Base-by-base conservation (phyloP, 2,113 vertebrate species). In the Nerophis lumbriciformis region DNA sequence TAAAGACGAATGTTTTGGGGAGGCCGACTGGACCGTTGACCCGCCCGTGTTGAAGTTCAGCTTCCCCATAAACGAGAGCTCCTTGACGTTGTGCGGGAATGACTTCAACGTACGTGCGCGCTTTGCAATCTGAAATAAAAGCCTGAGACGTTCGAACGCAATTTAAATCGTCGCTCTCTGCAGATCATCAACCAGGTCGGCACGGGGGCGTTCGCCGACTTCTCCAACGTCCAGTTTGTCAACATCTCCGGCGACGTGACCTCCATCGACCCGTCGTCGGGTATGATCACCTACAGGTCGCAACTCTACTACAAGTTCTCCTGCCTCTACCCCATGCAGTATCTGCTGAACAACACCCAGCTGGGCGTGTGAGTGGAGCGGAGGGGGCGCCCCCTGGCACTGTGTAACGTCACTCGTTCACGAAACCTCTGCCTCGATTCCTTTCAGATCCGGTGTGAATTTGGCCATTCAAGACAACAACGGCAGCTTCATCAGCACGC, bases 291-390 rank as follows among this genome's bases (percentile, higher is more conserved):
- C 52, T 92, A 92, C 42, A 79, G 76, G 2, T 60, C 78, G 1
- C 81, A 84, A 53, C 72, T 91, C 75, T 21, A 79, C 1, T 92
- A 91, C 74, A 74, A 63, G 56, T 92, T 87, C 70, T 91, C 89
- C 68, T 92, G 91, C 63, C 54, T 56, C 8, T 92, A 91, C 66
- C 86, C 89, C 0, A 73, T 92, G 80, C 89, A 90, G 69, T 92
- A 92, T 66, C 47, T 92, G 56, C 42, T 91, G 50, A 92, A 91
- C 86, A 90, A 90, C 81, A 90, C 88, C 1, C 10, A 86, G 37
- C 15, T 90, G 61, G 78, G 45, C 8, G 88, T 91, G 90, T 92
- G 68, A 90, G 90, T 90, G 60, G 28, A 28, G 28, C 21, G 21
- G 21, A 28, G 54, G 37, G 8, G 42, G 9, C 15, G 2, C 15